Conservation (phyloP, 2,888 invertebrate genomes). For the Augochlorella aurata region DNA sequence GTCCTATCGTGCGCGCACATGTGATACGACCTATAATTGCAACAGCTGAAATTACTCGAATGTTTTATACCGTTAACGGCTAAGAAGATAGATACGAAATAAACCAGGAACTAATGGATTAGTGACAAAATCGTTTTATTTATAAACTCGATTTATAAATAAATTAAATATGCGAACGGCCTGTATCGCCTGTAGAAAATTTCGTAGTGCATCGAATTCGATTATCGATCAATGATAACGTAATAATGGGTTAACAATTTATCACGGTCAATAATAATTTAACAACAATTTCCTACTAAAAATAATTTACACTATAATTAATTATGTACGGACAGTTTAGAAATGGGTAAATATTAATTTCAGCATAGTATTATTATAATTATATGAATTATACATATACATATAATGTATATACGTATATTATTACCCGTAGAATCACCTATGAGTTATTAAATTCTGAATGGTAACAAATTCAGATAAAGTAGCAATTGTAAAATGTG, state of each 20-base stretch:
- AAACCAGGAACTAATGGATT: constrained; percentile 1
- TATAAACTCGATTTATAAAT: constrained; percentile 3
- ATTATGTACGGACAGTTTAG: background rate
- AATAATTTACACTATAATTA: background rate
- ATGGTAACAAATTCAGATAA: background rate
- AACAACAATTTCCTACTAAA: background rate
- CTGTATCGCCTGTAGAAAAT: background rate
- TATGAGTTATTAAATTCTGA: background rate
- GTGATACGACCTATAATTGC: constrained; percentile 12
- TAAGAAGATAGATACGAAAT: background rate
- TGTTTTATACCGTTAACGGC: constrained; percentile 4
- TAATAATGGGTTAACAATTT: constrained; percentile 1
- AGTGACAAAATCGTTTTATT: constrained; percentile 12
- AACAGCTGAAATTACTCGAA: background rate
- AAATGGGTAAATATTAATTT: background rate
- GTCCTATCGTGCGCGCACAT: constrained; percentile 1
- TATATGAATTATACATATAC: background rate
- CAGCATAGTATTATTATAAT: background rate
- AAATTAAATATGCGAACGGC: background rate
- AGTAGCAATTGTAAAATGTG: constrained; percentile 20
- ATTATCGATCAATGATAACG: constrained; percentile 37
- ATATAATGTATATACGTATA: background rate
- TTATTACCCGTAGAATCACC: background rate
- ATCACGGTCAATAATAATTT: background rate
- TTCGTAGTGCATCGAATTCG: background rate